Evolutionary conservation across 2,797 vertebrate species (phyloP), one percentile per base, ranked within the genome.

Genomic region (Coreius guichenoti): DNA sequence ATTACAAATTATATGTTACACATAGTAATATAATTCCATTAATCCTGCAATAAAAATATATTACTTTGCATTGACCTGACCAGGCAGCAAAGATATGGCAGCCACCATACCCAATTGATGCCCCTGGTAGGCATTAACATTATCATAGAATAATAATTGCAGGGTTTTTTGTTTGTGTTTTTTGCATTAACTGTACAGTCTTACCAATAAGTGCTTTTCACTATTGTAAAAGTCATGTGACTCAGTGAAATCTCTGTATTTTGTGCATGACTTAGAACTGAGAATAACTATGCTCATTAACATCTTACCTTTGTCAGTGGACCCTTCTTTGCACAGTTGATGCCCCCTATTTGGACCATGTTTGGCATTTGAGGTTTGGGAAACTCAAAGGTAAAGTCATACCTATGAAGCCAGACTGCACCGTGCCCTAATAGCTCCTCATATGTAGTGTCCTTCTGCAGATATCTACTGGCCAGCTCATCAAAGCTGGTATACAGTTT

Each of bases 361-460:
- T 96, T 97, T 58, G 97, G 96, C 96, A 97, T 94, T 39, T 96
- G 2, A 1, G 96, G 97, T 87, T 83, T 95, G 16, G 94, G 93
- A 86, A 86, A 94, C 39, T 96, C 95, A 81, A 97, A 95, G 7
- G 90, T 78, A 82, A 96, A 98, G 87, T 97, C 96, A 0, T 91
- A 95, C 86, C 91, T 93, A 49, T 96, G 69, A 33, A 96, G 93
- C 95, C 95, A 96, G 87, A 96, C 81, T 1, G 93, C 93, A 1
- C 87, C 94, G 0, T 92, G 68, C 49, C 93, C 83, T 16, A 95
- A 9, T 1, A 96, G 83, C 0, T 92, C 90, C 87, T 23, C 81
- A 68, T 93, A 95, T 8, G 92, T 92, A 82, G 91, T 87, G 39
- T 84, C 69, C 1, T 90, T 89, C 21, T 84, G 80, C 3, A 95